Evolutionary conservation across 2,113 vertebrate genomes (phyloP).

Genomic region (Phalacrocorax carbo): DNA sequence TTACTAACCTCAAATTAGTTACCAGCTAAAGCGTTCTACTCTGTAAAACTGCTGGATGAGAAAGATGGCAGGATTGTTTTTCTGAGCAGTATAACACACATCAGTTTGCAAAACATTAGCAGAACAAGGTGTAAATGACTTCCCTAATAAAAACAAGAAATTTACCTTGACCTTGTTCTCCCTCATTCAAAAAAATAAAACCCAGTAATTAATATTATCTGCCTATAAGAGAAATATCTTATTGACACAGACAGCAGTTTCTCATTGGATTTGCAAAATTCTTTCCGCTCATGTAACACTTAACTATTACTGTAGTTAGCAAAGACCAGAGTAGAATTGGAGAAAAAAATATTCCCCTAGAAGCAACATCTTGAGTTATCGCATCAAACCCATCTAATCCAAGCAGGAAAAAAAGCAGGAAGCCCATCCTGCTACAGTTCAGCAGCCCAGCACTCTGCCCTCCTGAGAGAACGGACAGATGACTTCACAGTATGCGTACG

Average conservation of each 20-base stretch:
- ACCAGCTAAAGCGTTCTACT: background rate
- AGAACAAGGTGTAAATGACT: background rate
- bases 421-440: background rate
- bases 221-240: background rate
- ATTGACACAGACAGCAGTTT: background rate
- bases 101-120: background rate
- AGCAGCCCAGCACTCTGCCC: background rate
- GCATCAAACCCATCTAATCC: background rate
- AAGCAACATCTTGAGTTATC: background rate
- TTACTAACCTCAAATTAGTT: background rate
- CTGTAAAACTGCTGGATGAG: background rate
- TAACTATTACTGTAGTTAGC: background rate
- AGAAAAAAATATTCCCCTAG: background rate
- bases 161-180: background rate
- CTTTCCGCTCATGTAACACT: background rate
- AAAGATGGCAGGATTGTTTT: background rate
- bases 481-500: accelerated
- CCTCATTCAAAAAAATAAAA: background rate
- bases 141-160: background rate
- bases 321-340: background rate
- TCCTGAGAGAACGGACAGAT: accelerated
- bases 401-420: background rate
- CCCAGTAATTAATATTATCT: background rate
- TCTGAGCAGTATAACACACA: background rate
- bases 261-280: background rate